Evolutionary conservation across 1,140 invertebrate genomes (phyloP), one percentile per base, ranked within the genome.

Genomic region (Orussus abietinus): DNA sequence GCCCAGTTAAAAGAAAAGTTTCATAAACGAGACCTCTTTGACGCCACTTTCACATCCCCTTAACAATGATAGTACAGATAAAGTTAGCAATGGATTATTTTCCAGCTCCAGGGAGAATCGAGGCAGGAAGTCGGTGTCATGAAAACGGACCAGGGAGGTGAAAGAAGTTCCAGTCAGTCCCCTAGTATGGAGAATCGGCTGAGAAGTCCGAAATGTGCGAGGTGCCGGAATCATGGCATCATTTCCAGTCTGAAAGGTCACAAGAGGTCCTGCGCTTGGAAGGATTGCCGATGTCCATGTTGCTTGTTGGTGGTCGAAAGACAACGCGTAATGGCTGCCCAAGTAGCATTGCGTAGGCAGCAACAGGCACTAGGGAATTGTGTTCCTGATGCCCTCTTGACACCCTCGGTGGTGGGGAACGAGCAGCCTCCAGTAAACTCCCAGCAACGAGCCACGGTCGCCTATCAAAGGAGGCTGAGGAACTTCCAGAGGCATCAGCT

Each of bases 241-340:
- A 90, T 92, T 45, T 91, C 88, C 0, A 86, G 87, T 52, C 71
- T 93, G 32, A 90, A 91, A 64, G 89, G 89, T 9, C 90, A 94
- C 69, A 93, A 92, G 61, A 78, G 83, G 32, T 73, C 85, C 26
- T 87, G 85, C 50, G 78, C 82, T 1, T 90, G 86, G 84, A 77
- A 80, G 37, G 84, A 89, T 53, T 93, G 90, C 54, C 77, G 80
- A 13, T 93, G 90, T 64, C 81, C 86, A 21, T 90, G 88, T 49
- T 93, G 91, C 59, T 77, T 88, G 38, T 69, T 93, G n/a, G 90
- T 93, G 5, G 84, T 90, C 1, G 88, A 93, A 62, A 69, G 90
- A 33, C 90, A 92, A 56, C 69, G 88, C 7, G 88, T 94, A 1
- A 93, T 94, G 90, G 90, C 90, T 6, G 90, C 89, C 7, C 64